Percentiles rank a stretch among this genome's conserved stretches.
phyloP scores from a whole-genome alignment of 2,888 invertebrate species.

The Amblyjoppa fuscipennis region DNA sequence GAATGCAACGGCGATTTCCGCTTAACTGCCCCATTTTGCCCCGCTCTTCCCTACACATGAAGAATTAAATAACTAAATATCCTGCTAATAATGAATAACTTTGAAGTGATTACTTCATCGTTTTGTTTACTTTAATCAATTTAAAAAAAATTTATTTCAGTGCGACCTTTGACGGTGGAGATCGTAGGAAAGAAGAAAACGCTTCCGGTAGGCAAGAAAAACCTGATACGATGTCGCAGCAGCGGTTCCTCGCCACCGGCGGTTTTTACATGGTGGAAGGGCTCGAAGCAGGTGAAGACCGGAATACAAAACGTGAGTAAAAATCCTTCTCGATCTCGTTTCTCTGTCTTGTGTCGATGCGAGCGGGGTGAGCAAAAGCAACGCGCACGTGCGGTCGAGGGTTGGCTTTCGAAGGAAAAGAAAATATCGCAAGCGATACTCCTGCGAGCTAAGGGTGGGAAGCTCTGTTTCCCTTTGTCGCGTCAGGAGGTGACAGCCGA shows the following conservation, averaged over 20 bases:
- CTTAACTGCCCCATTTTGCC: too few species aligned
- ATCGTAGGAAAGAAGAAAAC: conserved; percentile 93
- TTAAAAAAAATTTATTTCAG: conserved; percentile 86
- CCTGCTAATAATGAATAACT: neutral
- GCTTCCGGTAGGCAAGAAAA: conserved; percentile 93
- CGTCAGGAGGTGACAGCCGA: conserved; percentile 5
- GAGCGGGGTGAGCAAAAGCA: conserved; percentile 5
- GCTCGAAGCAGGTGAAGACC: conserved; percentile 92
- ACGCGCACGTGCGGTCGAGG: conserved; percentile 23
- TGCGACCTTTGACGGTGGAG: conserved; percentile 93
- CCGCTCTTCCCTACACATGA: too few species aligned
- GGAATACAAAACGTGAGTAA: conserved; percentile 93
- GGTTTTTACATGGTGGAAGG: conserved; percentile 96
- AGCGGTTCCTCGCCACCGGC: conserved; percentile 95
- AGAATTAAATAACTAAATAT: neutral
- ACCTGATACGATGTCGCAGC: conserved; percentile 95
- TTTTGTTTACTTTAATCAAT: conserved; percentile 1
- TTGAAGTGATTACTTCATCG: neutral
- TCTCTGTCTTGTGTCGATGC: conserved; percentile 16
- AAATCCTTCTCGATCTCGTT: conserved; percentile 32
- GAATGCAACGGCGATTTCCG: too few species aligned
- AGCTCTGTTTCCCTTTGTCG: conserved; percentile 19
- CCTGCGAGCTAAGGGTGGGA: neutral
- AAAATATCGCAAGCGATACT: conserved; percentile 3
- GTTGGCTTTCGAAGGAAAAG: neutral